Conservation (phyloP, 37 sponge, comb jelly and placozoan species). For the Amphimedon queenslandica region DNA sequence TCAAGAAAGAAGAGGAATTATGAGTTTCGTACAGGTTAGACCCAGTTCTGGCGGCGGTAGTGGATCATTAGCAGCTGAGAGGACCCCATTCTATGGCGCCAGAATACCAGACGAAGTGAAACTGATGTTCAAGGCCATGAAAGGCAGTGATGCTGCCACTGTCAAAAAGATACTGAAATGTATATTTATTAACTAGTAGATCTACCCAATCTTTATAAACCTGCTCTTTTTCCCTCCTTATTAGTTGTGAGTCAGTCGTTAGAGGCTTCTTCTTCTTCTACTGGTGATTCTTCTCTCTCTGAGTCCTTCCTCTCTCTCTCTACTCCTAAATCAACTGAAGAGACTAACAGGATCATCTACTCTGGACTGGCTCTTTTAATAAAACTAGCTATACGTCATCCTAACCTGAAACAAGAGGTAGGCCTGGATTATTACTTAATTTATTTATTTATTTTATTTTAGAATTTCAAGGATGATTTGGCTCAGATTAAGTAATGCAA, state of each 20-base stretch:
- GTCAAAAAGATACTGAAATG: constrained; percentile 64
- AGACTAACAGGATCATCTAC: constrained; percentile 51
- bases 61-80: constrained; percentile 32
- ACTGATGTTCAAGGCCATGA: constrained; percentile 42
- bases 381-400: constrained; percentile 53
- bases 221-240: not conserved
- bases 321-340: constrained; percentile 32
- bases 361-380: constrained; percentile 53
- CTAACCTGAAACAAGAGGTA: constrained; percentile 73
- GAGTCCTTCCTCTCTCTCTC: constrained; percentile 45
- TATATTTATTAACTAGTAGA: no score
- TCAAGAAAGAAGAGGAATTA: no score
- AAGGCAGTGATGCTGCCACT: constrained; percentile 37
- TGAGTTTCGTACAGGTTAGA: constrained; percentile 76
- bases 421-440: not conserved
- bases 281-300: constrained; percentile 26
- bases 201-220: not conserved
- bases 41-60: constrained; percentile 37
- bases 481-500: constrained; percentile 53
- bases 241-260: constrained; percentile 62
- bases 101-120: constrained; percentile 71
- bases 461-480: constrained; percentile 79
- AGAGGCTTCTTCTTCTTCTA: constrained; percentile 41
- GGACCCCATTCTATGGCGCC: constrained; percentile 81
- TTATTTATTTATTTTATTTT: not conserved